Percentiles rank a stretch among this genome's conserved stretches.
Conservation (phyloP, 2,888 invertebrate genomes). For the Nomada goodeniana region DNA sequence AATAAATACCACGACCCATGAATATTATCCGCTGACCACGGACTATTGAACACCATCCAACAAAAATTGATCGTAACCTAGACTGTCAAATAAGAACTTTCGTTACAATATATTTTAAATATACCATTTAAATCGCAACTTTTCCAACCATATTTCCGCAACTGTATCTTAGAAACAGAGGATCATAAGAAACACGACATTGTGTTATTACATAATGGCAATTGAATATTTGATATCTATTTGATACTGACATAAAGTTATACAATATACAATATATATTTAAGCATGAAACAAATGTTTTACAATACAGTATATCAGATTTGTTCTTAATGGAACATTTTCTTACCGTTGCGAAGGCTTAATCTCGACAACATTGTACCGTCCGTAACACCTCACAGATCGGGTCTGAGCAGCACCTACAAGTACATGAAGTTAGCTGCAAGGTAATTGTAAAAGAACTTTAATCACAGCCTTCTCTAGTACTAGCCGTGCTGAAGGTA, state of each 20-base stretch:
- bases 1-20: background rate
- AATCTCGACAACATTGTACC: conserved; percentile 80
- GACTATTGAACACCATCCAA: background rate
- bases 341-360: conserved; percentile 78
- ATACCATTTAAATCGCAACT: background rate
- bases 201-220: conserved; percentile 75
- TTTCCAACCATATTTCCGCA: background rate
- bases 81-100: background rate
- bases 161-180: conserved; percentile 12
- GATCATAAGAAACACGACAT: conserved; percentile 34
- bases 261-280: background rate
- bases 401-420: background rate
- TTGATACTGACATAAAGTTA: conserved; percentile 28
- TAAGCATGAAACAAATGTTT: background rate
- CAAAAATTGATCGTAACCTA: background rate
- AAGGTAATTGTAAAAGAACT: background rate
- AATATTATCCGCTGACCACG: background rate
- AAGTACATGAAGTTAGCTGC: conserved; percentile 35
- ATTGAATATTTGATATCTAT: conserved; percentile 47
- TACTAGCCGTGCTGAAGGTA: too few species aligned
- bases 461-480: too few species aligned
- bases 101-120: conserved; percentile 1
- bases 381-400: conserved; percentile 13
- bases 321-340: conserved; percentile 28
- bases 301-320: background rate